Evolutionary conservation across 2,113 vertebrate genomes (phyloP), one percentile per base, ranked within the genome.

Genomic region (Blennius ocellaris): DNA sequence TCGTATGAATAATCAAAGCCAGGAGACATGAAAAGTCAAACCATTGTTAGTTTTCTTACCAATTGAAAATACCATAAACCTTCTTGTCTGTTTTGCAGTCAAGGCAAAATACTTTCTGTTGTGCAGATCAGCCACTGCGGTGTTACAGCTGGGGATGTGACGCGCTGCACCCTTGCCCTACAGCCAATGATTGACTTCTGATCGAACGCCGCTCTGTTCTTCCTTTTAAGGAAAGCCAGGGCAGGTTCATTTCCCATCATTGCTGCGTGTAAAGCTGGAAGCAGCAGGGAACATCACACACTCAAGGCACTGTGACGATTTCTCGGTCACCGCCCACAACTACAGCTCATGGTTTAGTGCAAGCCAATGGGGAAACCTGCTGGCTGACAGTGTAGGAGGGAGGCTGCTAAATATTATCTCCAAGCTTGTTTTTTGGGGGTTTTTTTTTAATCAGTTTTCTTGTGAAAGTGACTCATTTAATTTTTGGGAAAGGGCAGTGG

Each of bases 171-270:
- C 47, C 64, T 69, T n/a, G 14, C 69, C 73, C 73, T 38, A 16
- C 15, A 41, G 74, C 44, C 68, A 72, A 73, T 66, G 62, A 86
- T 65, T 70, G 73, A 85, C 83, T 78, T 75, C 59, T 65, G 73
- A 86, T 75, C 8, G 71, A 84, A 47, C 0, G 39, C 38, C 6
- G 53, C 62, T 59, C 21, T 21, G 7, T 57, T 36, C 62, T 90
- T 87, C 90, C 90, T 93, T 92, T 90, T 89, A 92, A 91, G 90
- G 90, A 67, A 74, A 84, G 67, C 69, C 10, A 8, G 43, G 55
- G 47, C 61, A 56, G 76, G 56, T 40, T 88, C 67, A 85, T 84
- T 93, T 92, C 89, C 92, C 87, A 73, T 85, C 85, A 93, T 7
- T 50, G 72, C 69, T 53, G 69, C 17, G 37, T 87, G 82, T 75